Conservation (phyloP, 2,797 vertebrate genomes). For the Holocentrus rufus region DNA sequence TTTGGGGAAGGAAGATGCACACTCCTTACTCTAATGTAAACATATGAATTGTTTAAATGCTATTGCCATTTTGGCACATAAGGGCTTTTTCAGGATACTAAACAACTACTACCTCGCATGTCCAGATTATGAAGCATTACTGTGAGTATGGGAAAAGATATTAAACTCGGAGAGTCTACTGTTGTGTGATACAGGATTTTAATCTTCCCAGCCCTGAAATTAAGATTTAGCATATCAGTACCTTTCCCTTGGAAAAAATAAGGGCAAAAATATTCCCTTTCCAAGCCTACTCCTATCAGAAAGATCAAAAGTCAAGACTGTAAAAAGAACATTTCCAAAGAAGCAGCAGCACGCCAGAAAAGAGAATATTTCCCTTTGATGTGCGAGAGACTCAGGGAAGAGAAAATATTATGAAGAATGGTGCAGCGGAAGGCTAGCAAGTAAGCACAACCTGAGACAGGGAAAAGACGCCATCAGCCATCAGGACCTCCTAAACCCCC, state of each 20-base stretch:
- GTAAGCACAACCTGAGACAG: conserved; percentile 55
- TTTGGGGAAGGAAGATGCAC: too few relatives aligned
- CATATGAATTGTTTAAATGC: too few relatives aligned
- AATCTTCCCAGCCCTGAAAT: conserved; percentile 31
- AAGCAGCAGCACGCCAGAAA: conserved; percentile 56
- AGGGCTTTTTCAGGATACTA: too few relatives aligned
- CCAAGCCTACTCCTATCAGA: conserved; percentile 41
- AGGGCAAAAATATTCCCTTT: conserved; percentile 47
- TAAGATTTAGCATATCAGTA: conserved; percentile 28
- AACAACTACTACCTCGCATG: neutral
- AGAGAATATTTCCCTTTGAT: conserved; percentile 70
- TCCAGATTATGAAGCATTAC: neutral
- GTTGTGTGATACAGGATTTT: neutral
- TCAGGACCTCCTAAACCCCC: conserved; percentile 65
- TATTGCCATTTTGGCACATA: too few relatives aligned
- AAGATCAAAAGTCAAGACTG: conserved; percentile 72
- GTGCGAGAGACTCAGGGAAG: conserved; percentile 56
- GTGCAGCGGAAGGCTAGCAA: conserved; percentile 57
- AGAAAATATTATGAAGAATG: conserved; percentile 70
- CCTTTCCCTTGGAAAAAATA: conserved; percentile 41
- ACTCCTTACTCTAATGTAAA: too few relatives aligned
- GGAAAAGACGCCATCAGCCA: conserved; percentile 66
- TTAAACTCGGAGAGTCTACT: neutral
- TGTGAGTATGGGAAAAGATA: neutral
- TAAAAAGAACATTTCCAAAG: conserved; percentile 64